A percentile compares a stretch with the other conserved stretches of the same genome.
Evolutionary conservation across 2,888 invertebrate genomes (phyloP).

Genomic region (Azorinus chamasolen): DNA sequence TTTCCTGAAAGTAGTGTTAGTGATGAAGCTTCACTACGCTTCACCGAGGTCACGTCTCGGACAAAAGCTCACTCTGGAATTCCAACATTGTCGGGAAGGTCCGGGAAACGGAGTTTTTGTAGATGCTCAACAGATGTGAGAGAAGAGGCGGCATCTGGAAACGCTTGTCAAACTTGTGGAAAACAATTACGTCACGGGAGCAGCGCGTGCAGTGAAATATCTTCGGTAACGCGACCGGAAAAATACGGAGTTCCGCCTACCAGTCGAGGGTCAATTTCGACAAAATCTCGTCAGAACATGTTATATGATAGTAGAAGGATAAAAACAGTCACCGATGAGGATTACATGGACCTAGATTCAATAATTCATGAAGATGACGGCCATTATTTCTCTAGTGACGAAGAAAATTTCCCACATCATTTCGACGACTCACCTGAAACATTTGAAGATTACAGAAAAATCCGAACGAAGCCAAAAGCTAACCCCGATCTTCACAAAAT

Average conservation of each 20-base stretch:
- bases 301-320: constrained; percentile 5
- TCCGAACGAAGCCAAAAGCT: constrained; percentile 45
- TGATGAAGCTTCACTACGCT: constrained; percentile 30
- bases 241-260: too few species aligned
- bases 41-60: constrained; percentile 12
- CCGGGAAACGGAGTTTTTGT: constrained; percentile 39
- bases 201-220: background rate
- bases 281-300: constrained; percentile 31
- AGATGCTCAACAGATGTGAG: constrained; percentile 42
- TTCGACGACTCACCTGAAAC: constrained; percentile 21
- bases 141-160: constrained; percentile 22
- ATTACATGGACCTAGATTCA: constrained; percentile 56
- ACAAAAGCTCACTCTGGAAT: background rate
- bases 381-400: constrained; percentile 53
- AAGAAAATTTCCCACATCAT: constrained; percentile 24
- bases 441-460: constrained; percentile 26
- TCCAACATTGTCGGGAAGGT: background rate
- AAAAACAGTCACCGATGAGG: constrained; percentile 42
- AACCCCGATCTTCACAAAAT: constrained; percentile 64
- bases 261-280: too few species aligned
- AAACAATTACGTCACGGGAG: constrained; percentile 8
- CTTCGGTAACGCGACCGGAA: background rate
- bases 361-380: constrained; percentile 60
- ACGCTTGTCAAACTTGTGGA: constrained; percentile 45
- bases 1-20: constrained; percentile 3